A percentile compares a stretch with the other conserved stretches of the same genome.
phyloP scores from a whole-genome alignment of 2,797 vertebrate species.

The Argyrosomus regius region DNA sequence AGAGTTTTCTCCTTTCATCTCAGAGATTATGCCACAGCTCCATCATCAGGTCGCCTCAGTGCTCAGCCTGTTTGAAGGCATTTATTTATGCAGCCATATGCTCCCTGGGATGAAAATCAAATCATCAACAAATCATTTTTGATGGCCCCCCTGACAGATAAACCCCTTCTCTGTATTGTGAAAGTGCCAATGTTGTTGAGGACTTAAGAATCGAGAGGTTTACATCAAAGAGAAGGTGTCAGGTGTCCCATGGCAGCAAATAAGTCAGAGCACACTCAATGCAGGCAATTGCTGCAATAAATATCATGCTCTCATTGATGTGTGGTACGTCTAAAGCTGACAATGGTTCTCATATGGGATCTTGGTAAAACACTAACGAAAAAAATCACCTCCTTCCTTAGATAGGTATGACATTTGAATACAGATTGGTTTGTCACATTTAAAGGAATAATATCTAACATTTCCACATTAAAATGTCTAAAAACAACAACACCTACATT shows the following conservation, averaged over 20 bases:
- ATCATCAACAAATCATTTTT: slow-evolving; percentile 71
- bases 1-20: slow-evolving; percentile 60
- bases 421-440: slow-evolving; percentile 16
- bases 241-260: slow-evolving; percentile 57
- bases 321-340: slow-evolving; percentile 30
- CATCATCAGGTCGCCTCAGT: slow-evolving; percentile 66
- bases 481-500: too few species aligned
- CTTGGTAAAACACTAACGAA: slow-evolving; percentile 27
- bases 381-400: background rate
- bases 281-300: slow-evolving; percentile 52
- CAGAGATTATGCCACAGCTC: slow-evolving; percentile 71
- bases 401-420: slow-evolving; percentile 28
- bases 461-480: too few species aligned
- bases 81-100: slow-evolving; percentile 68
- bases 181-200: slow-evolving; percentile 63
- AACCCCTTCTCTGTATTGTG: slow-evolving; percentile 56
- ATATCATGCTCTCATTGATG: slow-evolving; percentile 43
- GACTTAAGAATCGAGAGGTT: slow-evolving; percentile 61
- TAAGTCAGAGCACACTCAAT: slow-evolving; percentile 60
- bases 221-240: slow-evolving; percentile 68
- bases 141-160: slow-evolving; percentile 60
- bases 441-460: background rate
- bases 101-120: slow-evolving; percentile 68
- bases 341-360: slow-evolving; percentile 25
- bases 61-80: slow-evolving; percentile 47